Conservation (phyloP, 2,113 vertebrate species). For the Penelope pileata region DNA sequence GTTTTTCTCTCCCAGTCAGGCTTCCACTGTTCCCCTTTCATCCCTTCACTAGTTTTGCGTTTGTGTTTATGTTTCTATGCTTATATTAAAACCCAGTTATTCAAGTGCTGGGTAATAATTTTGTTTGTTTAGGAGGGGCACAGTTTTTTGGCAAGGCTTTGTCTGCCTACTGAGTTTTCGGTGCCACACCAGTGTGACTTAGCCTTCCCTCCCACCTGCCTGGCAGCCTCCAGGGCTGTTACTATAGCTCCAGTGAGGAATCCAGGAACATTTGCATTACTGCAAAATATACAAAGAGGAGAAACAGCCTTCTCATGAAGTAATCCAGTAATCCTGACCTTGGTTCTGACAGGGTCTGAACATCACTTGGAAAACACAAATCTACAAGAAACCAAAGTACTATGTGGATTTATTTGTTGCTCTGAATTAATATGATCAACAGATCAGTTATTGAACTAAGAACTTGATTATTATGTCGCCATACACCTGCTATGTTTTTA, state of each 20-base stretch:
- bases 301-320: background rate
- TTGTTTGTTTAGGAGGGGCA: background rate
- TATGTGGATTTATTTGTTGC: background rate
- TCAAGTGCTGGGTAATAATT: background rate
- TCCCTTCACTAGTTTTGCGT: background rate
- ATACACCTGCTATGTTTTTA: background rate
- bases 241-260: background rate
- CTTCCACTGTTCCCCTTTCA: background rate
- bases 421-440: background rate
- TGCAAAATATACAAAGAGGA: background rate
- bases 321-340: background rate
- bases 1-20: background rate
- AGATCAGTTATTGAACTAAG: slow-evolving; percentile 12
- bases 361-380: background rate
- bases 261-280: background rate
- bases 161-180: background rate
- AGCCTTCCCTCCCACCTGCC: background rate
- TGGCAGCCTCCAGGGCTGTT: background rate
- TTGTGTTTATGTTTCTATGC: too few relatives aligned
- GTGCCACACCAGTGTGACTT: background rate
- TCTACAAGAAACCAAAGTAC: background rate
- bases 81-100: background rate
- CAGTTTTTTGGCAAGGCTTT: background rate
- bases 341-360: background rate
- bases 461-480: background rate